Evolutionary conservation across 2,888 invertebrate genomes (phyloP).

Genomic region (Chironomus tentans): DNA sequence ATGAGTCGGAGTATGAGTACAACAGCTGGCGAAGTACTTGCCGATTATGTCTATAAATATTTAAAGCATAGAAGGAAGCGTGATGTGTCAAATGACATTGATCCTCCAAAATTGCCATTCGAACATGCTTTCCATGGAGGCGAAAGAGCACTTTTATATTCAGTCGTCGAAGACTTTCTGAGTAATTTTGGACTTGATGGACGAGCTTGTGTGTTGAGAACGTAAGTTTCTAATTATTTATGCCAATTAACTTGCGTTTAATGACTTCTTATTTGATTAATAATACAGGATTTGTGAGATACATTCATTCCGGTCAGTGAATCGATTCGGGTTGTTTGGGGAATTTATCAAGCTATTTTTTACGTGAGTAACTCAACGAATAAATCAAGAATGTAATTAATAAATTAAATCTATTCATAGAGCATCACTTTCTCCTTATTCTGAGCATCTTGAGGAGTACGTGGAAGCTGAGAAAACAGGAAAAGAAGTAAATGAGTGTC

Average conservation of each 20-base stretch:
- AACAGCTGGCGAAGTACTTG: conserved; percentile 53
- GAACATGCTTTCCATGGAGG: conserved; percentile 64
- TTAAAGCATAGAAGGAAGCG: conserved; percentile 45
- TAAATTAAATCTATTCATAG: conserved; percentile 41
- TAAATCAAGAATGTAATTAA: not conserved
- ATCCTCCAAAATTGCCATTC: conserved; percentile 42
- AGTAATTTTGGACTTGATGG: conserved; percentile 74
- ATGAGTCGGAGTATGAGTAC: conserved; percentile 71
- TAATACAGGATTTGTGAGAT: conserved; percentile 61
- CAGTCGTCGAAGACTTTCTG: conserved; percentile 68
- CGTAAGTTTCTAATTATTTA: conserved; percentile 33
- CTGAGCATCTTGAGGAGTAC: conserved; percentile 62
- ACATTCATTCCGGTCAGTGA: conserved; percentile 61
- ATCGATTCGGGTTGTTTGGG: conserved; percentile 70
- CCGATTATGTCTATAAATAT: conserved; percentile 59
- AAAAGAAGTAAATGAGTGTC: conserved; percentile 62
- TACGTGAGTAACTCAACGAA: conserved; percentile 50
- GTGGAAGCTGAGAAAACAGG: conserved; percentile 73
- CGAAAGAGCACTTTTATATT: conserved; percentile 70
- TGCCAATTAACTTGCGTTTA: too few species aligned
- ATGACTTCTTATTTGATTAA: too few species aligned
- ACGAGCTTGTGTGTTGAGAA: conserved; percentile 68
- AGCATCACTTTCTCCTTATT: conserved; percentile 72
- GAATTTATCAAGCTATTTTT: conserved; percentile 75
- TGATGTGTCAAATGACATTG: not conserved